Percentiles rank a stretch among this genome's conserved stretches.
phyloP scores from a whole-genome alignment of 2,888 invertebrate species.

The Rhabditophanes sp. region DNA sequence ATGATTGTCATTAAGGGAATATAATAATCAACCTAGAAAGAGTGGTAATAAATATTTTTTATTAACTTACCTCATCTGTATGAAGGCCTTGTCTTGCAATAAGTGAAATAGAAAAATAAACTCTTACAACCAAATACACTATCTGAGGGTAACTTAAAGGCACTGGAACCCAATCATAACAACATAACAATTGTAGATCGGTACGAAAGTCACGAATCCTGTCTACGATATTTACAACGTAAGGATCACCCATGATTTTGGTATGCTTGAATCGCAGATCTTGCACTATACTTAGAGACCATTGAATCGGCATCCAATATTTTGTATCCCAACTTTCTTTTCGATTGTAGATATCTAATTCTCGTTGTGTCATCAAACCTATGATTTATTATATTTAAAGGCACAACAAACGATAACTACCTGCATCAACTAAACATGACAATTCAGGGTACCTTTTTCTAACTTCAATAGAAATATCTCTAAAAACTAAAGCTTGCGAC shows the following conservation, averaged over 20 bases:
- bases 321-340: constrained; percentile 23
- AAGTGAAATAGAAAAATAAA: constrained; percentile 13
- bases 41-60: background rate
- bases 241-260: too few relatives aligned
- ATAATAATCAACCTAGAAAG: constrained; percentile 6
- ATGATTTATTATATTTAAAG: constrained; percentile 9
- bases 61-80: constrained; percentile 6
- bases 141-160: constrained; percentile 40
- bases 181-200: constrained; percentile 29
- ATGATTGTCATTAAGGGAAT: constrained; percentile 32
- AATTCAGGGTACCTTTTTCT: constrained; percentile 23
- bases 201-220: constrained; percentile 31
- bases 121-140: constrained; percentile 32
- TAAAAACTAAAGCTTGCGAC: constrained; percentile 22
- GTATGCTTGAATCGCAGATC: too few relatives aligned
- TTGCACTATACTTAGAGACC: too few relatives aligned
- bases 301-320: constrained; percentile 38
- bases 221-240: constrained; percentile 14
- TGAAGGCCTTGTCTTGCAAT: constrained; percentile 11
- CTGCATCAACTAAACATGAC: constrained; percentile 15
- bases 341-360: constrained; percentile 13
- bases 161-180: constrained; percentile 41
- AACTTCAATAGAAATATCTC: constrained; percentile 29
- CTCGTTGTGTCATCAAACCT: constrained; percentile 28
- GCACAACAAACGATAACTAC: constrained; percentile 2